Base-by-base conservation (phyloP, 2,113 vertebrate genomes). In the Podarcis raffonei region DNA sequence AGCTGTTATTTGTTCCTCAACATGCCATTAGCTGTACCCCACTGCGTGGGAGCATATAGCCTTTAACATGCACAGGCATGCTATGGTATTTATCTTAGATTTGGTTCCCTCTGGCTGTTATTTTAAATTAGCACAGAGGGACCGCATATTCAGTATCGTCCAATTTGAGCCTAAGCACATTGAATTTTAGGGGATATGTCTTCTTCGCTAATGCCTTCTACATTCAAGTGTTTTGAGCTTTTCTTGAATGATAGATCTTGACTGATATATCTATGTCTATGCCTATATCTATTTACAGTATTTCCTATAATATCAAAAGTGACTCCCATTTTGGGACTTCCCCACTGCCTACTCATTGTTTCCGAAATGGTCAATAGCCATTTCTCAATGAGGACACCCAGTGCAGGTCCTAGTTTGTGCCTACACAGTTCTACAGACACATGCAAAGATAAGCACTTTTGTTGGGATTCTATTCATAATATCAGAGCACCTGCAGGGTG, bases 401-500 rank as follows among this genome's bases (percentile, higher is more conserved):
- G 30, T 6, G 3, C 37, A 37, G 59, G 12, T 53, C 7, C 84
- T 89, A 30, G 30, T 90, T 6, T 66, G 68, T 75, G 42, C 42
- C 27, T 59, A 30, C 7, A 66, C 30, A 65, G 32, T 25, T 3
- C 62, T 39, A 7, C 74, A 69, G 39, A 30, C 74, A 69, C n/a
- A 78, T 69, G 23, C 42, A 69, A 37, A 57, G 87, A 84, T 84
- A 84, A 89, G 81, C 79, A 53, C 25, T 68, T 65, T 62, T 71
- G 11, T 35, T 79, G 69, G 18, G 48, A 48, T 35, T 77, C 83
- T 88, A 42, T 76, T 68, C 66, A 69, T 83, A 74, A 86, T 62
- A 86, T 79, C 59, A 75, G 90, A 76, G 42, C 77, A 86, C 79
- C 66, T 91, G 87, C 84, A 74, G n/a, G 59, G n/a, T 65, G 39